Percentiles rank a stretch among this genome's conserved stretches.
phyloP scores from a whole-genome alignment of 2,797 vertebrate genomes.

The Dallia pectoralis region DNA sequence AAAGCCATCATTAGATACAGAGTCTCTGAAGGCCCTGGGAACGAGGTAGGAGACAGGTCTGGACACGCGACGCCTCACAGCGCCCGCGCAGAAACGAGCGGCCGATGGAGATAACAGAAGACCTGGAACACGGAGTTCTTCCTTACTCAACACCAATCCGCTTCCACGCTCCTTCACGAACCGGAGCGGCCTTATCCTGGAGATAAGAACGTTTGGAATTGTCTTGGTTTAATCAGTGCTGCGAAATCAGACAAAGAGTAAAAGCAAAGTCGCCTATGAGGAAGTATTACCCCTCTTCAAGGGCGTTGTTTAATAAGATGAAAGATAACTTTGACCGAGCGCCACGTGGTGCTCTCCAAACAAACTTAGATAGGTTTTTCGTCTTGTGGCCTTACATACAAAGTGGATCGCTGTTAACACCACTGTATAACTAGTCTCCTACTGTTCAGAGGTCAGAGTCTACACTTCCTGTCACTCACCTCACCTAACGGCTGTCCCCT shows the following conservation, averaged over 20 bases:
- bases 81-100: no score
- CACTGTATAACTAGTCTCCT: neutral
- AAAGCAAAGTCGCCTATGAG: neutral
- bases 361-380: neutral
- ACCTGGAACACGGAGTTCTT: neutral
- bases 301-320: neutral
- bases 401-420: neutral
- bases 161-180: conserved; percentile 45
- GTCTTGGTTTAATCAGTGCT: no score
- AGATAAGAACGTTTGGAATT: conserved; percentile 25
- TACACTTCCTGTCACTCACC: conserved; percentile 17
- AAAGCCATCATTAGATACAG: conserved; percentile 75
- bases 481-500: neutral
- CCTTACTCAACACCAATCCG: conserved; percentile 48
- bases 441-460: no score
- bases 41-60: conserved; percentile 26
- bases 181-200: conserved; percentile 44
- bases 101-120: neutral
- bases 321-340: neutral
- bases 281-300: neutral
- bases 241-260: conserved; percentile 21
- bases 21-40: conserved; percentile 63
- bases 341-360: neutral
- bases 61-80: conserved; percentile 6
- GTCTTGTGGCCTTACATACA: neutral